Evolutionary conservation across 2,113 vertebrate genomes (phyloP).

Genomic region (Dicerorhinus sumatrensis): DNA sequence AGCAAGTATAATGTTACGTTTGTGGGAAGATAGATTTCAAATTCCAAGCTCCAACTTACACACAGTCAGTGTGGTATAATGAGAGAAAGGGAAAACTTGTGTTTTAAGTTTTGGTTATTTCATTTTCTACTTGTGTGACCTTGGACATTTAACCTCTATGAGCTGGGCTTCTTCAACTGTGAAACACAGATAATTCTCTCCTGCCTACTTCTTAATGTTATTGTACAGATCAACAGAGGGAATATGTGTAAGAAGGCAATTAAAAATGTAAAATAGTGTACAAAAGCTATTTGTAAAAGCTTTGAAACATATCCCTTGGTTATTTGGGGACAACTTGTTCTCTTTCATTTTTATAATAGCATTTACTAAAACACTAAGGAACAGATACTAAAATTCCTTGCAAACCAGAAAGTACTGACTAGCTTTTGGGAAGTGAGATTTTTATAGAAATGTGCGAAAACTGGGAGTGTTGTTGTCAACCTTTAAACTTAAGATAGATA

Average conservation of each 20-base stretch:
- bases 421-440: constrained; percentile 7
- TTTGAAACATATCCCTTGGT: background rate
- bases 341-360: background rate
- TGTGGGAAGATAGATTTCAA: background rate
- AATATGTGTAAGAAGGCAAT: background rate
- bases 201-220: background rate
- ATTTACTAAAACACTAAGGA: constrained; percentile 6
- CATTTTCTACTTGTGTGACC: background rate
- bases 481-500: background rate
- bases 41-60: background rate
- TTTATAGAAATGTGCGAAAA: background rate
- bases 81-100: constrained; percentile 21
- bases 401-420: background rate
- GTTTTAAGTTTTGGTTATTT: constrained; percentile 8
- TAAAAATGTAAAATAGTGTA: background rate
- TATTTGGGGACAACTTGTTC: background rate
- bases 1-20: background rate
- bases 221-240: background rate
- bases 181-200: background rate
- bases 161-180: background rate
- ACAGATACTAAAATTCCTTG: background rate
- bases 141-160: background rate
- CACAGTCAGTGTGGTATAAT: background rate
- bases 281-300: background rate
- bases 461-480: background rate